phyloP scores from a whole-genome alignment of 2,113 vertebrate genomes.

The Bettongia penicillata region DNA sequence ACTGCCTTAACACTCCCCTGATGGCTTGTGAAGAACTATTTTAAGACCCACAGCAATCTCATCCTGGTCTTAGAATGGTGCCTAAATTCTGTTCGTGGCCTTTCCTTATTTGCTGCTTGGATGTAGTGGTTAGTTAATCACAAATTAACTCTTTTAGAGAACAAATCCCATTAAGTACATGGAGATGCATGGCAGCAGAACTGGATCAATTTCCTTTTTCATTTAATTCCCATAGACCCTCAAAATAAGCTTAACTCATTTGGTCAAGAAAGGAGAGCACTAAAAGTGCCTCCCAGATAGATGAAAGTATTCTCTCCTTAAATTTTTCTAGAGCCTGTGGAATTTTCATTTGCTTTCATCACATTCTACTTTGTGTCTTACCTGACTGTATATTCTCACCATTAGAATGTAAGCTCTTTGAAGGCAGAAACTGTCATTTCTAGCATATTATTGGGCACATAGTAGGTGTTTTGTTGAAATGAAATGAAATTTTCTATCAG shows the following conservation, averaged over 20 bases:
- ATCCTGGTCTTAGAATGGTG: not conserved
- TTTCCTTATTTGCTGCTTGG: not conserved
- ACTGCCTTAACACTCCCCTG: not conserved
- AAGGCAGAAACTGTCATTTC: no score
- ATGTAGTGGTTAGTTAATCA: not conserved
- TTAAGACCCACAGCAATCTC: not conserved
- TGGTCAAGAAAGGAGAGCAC: not conserved
- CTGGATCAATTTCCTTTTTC: not conserved
- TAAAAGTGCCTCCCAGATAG: not conserved
- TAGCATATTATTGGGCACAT: not conserved
- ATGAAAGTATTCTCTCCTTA: not conserved
- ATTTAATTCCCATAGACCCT: not conserved
- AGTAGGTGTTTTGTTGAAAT: not conserved
- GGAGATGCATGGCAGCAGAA: not conserved
- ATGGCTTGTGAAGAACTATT: not conserved
- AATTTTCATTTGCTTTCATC: not conserved
- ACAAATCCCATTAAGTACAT: not conserved
- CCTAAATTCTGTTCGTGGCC: not conserved
- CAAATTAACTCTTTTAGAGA: not conserved
- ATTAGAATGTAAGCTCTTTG: not conserved
- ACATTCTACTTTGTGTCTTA: not conserved
- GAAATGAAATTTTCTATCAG: not conserved
- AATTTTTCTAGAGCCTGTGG: not conserved
- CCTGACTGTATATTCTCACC: not conserved
- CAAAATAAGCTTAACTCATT: not conserved